These are phyloP conservation scores for Sylvicola cinctus DNA, from an alignment of 2,888 invertebrate genomes.

Conservation along the genomic window DNA sequence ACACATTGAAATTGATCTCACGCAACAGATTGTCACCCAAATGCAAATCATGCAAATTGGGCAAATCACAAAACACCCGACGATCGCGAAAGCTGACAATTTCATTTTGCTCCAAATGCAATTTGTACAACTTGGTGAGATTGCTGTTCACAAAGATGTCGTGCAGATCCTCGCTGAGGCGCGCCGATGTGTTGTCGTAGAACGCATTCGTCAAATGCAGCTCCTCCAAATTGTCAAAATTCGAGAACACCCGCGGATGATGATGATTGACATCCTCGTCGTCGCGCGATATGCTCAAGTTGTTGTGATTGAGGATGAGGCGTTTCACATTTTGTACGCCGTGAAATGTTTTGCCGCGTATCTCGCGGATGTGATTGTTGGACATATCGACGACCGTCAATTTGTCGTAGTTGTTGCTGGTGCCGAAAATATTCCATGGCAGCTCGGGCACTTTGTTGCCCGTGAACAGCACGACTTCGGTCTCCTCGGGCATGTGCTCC, in stretches of 20 bases:
- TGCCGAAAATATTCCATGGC: slow-evolving; percentile 51
- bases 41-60: slow-evolving; percentile 42
- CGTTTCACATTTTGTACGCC: slow-evolving; percentile 45
- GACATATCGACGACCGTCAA: slow-evolving; percentile 51
- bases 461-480: slow-evolving; percentile 47
- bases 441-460: slow-evolving; percentile 43
- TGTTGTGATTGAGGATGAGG: slow-evolving; percentile 49
- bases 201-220: slow-evolving; percentile 55
- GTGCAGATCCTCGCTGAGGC: slow-evolving; percentile 42
- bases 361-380: slow-evolving; percentile 45
- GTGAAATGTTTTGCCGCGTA: slow-evolving; percentile 54
- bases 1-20: slow-evolving; percentile 40
- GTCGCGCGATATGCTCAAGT: slow-evolving; percentile 35
- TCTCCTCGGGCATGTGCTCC: slow-evolving; percentile 37
- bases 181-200: slow-evolving; percentile 37
- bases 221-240: slow-evolving; percentile 43
- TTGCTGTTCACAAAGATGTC: slow-evolving; percentile 49
- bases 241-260: slow-evolving; percentile 47
- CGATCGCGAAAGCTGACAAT: slow-evolving; percentile 41
- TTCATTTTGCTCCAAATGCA: slow-evolving; percentile 58
- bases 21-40: slow-evolving; percentile 42
- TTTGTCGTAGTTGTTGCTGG: slow-evolving; percentile 31
- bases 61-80: slow-evolving; percentile 47
- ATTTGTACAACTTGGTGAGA: slow-evolving; percentile 38
- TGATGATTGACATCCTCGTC: slow-evolving; percentile 34